Evolutionary conservation across 1,140 invertebrate genomes (phyloP).

Genomic region (Drosophila pseudoobscura): DNA sequence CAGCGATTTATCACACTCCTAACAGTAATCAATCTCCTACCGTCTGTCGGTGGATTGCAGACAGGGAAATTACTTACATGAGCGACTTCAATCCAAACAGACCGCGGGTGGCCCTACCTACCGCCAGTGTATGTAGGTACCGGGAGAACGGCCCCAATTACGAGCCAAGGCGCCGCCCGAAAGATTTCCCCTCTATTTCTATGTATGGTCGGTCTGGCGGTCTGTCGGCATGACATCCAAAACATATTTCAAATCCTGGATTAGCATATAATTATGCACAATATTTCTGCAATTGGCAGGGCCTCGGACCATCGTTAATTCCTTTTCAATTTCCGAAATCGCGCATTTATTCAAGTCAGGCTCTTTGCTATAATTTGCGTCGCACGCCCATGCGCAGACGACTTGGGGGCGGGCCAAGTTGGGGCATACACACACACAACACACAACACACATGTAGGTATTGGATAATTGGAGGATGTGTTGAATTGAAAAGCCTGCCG

Average conservation of each 20-base stretch:
- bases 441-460: slow-evolving; percentile 8
- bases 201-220: neutral
- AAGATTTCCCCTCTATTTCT: slow-evolving; percentile 10
- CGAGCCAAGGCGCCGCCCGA: slow-evolving; percentile 13
- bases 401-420: slow-evolving; percentile 10
- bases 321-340: slow-evolving; percentile 75
- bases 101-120: slow-evolving; percentile 47
- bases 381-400: slow-evolving; percentile 53
- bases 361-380: slow-evolving; percentile 71
- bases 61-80: slow-evolving; percentile 70
- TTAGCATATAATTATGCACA: slow-evolving; percentile 79
- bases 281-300: slow-evolving; percentile 59
- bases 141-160: slow-evolving; percentile 20
- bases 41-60: slow-evolving; percentile 49
- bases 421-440: slow-evolving; percentile 8
- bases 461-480: slow-evolving; percentile 71
- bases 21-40: slow-evolving; percentile 73
- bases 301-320: slow-evolving; percentile 50
- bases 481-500: slow-evolving; percentile 80
- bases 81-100: slow-evolving; percentile 69
- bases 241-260: slow-evolving; percentile 55
- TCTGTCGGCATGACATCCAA: neutral
- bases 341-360: slow-evolving; percentile 80
- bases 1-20: slow-evolving; percentile 82
- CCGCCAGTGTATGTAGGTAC: neutral